phyloP scores from a whole-genome alignment of 2,797 vertebrate genomes.

The Sciurus vulgaris region DNA sequence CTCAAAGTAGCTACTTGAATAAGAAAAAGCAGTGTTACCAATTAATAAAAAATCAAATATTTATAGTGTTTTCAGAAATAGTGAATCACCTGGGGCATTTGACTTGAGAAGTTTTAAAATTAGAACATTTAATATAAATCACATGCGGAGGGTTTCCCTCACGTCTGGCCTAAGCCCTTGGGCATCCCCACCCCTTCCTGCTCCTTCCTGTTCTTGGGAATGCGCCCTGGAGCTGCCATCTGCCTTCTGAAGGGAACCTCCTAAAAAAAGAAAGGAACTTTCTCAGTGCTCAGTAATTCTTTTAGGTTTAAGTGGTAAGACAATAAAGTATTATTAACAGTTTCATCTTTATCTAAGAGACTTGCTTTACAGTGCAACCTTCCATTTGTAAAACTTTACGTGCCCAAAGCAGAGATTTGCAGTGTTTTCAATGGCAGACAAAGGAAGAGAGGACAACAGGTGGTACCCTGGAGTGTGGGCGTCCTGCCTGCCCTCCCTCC shows the following conservation, averaged over 20 bases:
- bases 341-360: conserved; percentile 44
- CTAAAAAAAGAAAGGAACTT: conserved; percentile 12
- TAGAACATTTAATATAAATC: conserved; percentile 46
- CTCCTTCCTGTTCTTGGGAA: neutral
- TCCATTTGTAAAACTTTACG: neutral
- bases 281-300: neutral
- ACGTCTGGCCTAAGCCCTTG: neutral
- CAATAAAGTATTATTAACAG: neutral
- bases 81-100: neutral
- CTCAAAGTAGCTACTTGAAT: neutral
- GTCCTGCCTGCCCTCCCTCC: neutral
- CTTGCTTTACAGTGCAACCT: conserved; percentile 41
- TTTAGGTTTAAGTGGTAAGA: conserved; percentile 33
- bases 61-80: neutral
- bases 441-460: conserved; percentile 6
- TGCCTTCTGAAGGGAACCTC: neutral
- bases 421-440: neutral
- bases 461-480: neutral
- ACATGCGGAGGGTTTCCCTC: neutral
- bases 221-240: neutral
- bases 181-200: neutral
- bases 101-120: conserved; percentile 20
- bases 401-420: conserved; percentile 4
- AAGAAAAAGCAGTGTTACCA: neutral
- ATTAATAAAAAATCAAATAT: neutral